phyloP scores from a whole-genome alignment of 2,113 vertebrate species.

The Patagioenas fasciata region DNA sequence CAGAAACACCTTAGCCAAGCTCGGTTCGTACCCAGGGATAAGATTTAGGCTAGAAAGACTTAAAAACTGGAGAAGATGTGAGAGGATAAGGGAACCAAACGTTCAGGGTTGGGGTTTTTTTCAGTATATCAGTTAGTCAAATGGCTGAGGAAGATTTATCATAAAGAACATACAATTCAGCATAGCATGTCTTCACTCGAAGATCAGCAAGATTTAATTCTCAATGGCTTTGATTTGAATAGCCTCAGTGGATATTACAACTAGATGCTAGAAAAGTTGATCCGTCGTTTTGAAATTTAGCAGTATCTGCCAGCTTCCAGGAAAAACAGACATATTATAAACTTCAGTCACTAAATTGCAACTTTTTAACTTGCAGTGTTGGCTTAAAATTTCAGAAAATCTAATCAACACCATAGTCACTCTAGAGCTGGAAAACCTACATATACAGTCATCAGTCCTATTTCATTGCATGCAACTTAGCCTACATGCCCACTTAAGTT shows the following conservation, averaged over 20 bases:
- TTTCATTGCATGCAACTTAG: neutral
- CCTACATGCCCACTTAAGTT: fast-evolving
- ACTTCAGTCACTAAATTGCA: neutral
- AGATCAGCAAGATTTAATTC: neutral
- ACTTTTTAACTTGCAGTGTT: neutral
- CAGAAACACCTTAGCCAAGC: neutral
- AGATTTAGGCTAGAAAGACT: neutral
- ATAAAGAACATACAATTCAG: neutral
- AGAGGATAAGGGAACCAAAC: neutral
- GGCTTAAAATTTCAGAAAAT: neutral
- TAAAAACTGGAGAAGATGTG: neutral
- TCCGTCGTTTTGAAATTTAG: neutral
- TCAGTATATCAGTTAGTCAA: neutral
- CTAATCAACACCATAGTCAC: neutral
- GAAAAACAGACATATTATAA: neutral
- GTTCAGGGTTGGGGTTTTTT: neutral
- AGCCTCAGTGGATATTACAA: neutral
- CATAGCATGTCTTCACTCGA: neutral
- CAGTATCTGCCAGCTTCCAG: neutral
- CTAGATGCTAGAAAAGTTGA: neutral
- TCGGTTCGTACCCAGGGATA: neutral
- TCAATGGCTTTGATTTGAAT: neutral
- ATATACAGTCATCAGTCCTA: neutral
- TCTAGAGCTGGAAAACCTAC: neutral
- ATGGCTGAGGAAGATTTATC: neutral